These are phyloP conservation scores for Eidolon helvum DNA, from an alignment of 2,113 vertebrate species.

Conservation along the genomic window DNA sequence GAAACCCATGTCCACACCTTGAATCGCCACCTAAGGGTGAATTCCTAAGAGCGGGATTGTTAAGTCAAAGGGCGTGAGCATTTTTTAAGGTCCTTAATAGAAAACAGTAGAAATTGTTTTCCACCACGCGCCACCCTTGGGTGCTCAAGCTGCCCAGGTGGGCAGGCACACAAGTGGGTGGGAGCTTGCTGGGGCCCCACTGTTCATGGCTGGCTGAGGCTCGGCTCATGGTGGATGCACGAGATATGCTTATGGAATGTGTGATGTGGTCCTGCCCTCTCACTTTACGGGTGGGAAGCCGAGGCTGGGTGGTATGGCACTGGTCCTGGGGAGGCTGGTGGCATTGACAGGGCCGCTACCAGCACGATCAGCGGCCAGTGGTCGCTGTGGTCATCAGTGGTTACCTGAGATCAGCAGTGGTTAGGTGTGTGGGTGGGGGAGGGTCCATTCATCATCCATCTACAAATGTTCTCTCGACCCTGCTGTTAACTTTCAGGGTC, in stretches of 20 bases:
- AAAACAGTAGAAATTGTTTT: not conserved
- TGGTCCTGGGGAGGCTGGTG: not conserved
- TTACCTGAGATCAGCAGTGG: too few relatives aligned
- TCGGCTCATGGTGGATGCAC: not conserved
- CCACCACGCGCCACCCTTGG: not conserved
- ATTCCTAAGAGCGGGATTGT: not conserved
- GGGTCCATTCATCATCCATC: not conserved
- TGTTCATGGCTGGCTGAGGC: not conserved
- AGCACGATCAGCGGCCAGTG: too few relatives aligned
- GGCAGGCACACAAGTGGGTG: not conserved
- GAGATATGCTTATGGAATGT: not conserved
- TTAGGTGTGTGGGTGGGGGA: not conserved
- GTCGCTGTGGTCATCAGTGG: too few relatives aligned
- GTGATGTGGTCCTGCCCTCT: not conserved
- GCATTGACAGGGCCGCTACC: not conserved
- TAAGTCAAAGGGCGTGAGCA: not conserved
- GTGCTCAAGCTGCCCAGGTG: not conserved
- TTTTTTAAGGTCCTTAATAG: not conserved
- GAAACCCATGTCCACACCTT: not conserved
- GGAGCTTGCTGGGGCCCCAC: not conserved
- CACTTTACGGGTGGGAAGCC: not conserved
- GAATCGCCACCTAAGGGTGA: not conserved
- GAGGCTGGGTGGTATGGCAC: not conserved
- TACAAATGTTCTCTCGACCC: not conserved
- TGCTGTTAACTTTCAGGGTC: not conserved